Base-by-base conservation (phyloP, 2,888 invertebrate genomes). In the Chymomyza amoena region DNA sequence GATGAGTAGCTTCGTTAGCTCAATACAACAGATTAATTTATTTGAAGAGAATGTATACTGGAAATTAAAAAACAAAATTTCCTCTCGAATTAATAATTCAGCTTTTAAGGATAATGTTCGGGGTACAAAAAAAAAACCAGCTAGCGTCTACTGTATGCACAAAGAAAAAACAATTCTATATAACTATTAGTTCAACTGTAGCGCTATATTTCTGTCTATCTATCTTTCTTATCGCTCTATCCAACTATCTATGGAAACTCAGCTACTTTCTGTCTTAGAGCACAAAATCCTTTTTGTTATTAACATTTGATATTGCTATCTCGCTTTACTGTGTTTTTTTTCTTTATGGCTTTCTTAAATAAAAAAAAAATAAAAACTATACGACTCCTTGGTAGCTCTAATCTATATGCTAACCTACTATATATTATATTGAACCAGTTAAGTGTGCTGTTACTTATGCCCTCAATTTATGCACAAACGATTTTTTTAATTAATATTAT, bases 221-320 rank as follows among this genome's bases (percentile, higher is more conserved):
- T 67, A 64, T 65, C 68, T 56, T 63, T 72, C 32, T 61, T 61
- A 60, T 63, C 54, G 66, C 68, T 51, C 64, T 72, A 76, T 72
- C 66, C 70, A 75, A 73, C 67, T 81, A 71, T 75, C 67, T 60
- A 59, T 66, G 75, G 1, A 32, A 32, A 32, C 32, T 32, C 32
- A 7, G 32, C 75, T 75, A 68, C 39, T 45, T 4, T 77, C 65
- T 83, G 69, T 77, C 70, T 54, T 81, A 84, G 77, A 84, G 77
- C 75, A 81, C 79, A 68, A 72, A 65, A 73, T 69, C 20, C 54
- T 73, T 78, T 78, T 72, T 77, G 84, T 87, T 87, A 81, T 88
- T 88, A 88, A 88, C 78, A 67, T 54, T 36, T 28, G 28, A 59
- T 59, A 45, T 45, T 45, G 39, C 39, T 45, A 45, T 45, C 39